phyloP scores from a whole-genome alignment of 2,113 vertebrate genomes.

The Perca schrenkii region DNA sequence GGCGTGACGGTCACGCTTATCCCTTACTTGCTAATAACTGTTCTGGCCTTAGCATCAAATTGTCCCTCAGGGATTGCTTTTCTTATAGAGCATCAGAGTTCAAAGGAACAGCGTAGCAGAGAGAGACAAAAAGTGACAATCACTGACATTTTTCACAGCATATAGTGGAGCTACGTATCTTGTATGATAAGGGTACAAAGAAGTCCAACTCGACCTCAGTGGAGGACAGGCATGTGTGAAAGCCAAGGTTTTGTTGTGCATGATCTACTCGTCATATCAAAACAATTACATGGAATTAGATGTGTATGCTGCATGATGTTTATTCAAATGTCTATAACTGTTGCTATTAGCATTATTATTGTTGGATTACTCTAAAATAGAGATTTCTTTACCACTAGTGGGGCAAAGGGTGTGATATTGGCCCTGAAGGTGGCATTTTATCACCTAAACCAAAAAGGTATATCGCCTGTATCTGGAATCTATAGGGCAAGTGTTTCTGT shows the following conservation, averaged over 20 bases:
- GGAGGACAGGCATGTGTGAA: slow-evolving; percentile 7
- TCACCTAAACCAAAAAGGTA: neutral
- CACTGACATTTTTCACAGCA: slow-evolving; percentile 38
- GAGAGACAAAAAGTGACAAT: slow-evolving; percentile 43
- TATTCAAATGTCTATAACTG: neutral
- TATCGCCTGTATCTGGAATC: neutral
- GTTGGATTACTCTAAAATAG: neutral
- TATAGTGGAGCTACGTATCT: slow-evolving; percentile 1
- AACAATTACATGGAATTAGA: slow-evolving; percentile 11
- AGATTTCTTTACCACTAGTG: neutral
- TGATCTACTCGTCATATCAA: slow-evolving; percentile 10
- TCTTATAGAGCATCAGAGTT: slow-evolving; percentile 40
- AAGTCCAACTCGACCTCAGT: neutral
- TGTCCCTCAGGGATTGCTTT: slow-evolving; percentile 37
- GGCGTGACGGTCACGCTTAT: slow-evolving; percentile 65
- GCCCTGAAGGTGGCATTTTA: neutral
- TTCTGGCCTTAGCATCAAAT: slow-evolving; percentile 41
- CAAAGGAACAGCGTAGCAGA: slow-evolving; percentile 30
- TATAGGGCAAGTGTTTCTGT: too few relatives aligned
- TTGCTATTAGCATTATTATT: neutral
- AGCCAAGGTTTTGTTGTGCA: slow-evolving; percentile 17
- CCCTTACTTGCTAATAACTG: slow-evolving; percentile 53
- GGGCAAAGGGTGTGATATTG: neutral
- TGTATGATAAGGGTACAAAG: slow-evolving; percentile 15
- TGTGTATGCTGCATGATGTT: neutral